Conservation (phyloP, 53 echinoderm and acorn worm genomes). For the Actinopyga echinites region DNA sequence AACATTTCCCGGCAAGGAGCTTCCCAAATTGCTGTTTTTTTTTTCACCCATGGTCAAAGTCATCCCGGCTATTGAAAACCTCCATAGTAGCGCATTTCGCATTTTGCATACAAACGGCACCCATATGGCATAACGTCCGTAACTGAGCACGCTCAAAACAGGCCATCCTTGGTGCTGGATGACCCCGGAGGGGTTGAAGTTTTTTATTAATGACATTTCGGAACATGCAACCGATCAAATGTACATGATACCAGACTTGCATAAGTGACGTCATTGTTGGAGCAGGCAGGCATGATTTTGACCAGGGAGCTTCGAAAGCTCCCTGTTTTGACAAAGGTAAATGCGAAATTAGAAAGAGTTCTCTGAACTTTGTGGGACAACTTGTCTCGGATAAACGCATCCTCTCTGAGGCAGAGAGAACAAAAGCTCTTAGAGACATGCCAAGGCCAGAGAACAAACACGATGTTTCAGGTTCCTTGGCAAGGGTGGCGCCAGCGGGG, state of each 20-base stretch:
- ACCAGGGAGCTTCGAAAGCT: too few species aligned
- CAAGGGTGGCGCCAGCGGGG: too few species aligned
- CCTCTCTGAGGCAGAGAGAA: constrained; percentile 25
- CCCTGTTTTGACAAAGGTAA: constrained; percentile 40
- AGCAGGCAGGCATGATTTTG: constrained; percentile 33
- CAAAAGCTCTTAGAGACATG: constrained; percentile 35
- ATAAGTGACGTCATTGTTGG: constrained; percentile 35
- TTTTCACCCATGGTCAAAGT: too few species aligned
- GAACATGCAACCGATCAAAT: constrained; percentile 25
- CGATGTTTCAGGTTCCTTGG: constrained; percentile 59
- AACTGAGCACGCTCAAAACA: constrained; percentile 37
- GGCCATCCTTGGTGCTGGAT: constrained; percentile 35
- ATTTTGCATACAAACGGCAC: constrained; percentile 47
- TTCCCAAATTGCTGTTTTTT: too few species aligned
- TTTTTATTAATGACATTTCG: constrained; percentile 45
- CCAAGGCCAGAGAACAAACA: constrained; percentile 38
- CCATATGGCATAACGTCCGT: constrained; percentile 68
- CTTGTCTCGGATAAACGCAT: constrained; percentile 33
- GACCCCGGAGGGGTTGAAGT: constrained; percentile 45
- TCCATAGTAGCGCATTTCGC: constrained; percentile 58
- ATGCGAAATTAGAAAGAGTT: constrained; percentile 44
- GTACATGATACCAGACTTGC: constrained; percentile 39
- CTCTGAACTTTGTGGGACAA: constrained; percentile 49
- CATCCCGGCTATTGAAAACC: constrained; percentile 46
- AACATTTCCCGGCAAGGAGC: too few species aligned